phyloP scores from a whole-genome alignment of 2,113 vertebrate genomes.

The Psilopogon haemacephalus region DNA sequence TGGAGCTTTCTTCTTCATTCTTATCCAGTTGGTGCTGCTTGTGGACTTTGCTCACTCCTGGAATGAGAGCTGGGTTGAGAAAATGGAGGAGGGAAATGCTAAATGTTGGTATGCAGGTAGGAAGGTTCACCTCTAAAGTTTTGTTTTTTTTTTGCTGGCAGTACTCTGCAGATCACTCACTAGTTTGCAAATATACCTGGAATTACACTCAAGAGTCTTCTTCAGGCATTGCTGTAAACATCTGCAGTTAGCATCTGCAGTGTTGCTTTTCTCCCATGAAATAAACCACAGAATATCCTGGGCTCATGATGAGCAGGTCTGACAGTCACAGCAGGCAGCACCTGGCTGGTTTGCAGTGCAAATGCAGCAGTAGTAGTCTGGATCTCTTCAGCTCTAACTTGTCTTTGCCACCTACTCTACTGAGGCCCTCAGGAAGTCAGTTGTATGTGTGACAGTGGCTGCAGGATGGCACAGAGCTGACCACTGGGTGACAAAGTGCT shows the following conservation, averaged over 20 bases:
- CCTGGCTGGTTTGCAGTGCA: accelerated
- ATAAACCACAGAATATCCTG: background rate
- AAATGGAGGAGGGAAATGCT: conserved; percentile 85
- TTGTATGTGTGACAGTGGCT: background rate
- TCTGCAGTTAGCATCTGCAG: background rate
- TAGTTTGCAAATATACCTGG: background rate
- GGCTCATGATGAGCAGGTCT: background rate
- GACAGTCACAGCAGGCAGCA: background rate
- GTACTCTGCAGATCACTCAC: background rate
- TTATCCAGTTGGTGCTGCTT: conserved; percentile 92
- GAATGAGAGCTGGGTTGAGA: conserved; percentile 87
- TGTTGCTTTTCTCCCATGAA: background rate
- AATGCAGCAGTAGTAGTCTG: background rate
- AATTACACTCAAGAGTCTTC: background rate
- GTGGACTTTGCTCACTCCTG: conserved; percentile 90
- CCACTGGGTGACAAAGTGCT: background rate
- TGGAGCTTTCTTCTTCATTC: conserved; percentile 87
- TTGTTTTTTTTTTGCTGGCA: background rate
- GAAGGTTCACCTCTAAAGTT: conserved; percentile 1
- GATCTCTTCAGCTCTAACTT: background rate
- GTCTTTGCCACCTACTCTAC: background rate
- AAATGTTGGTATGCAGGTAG: conserved; percentile 89
- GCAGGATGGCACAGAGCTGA: background rate
- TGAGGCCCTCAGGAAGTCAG: background rate
- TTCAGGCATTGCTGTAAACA: background rate